These are phyloP conservation scores for Adelphocoris suturalis DNA, from an alignment of 2,888 invertebrate species.

Conservation along the genomic window DNA sequence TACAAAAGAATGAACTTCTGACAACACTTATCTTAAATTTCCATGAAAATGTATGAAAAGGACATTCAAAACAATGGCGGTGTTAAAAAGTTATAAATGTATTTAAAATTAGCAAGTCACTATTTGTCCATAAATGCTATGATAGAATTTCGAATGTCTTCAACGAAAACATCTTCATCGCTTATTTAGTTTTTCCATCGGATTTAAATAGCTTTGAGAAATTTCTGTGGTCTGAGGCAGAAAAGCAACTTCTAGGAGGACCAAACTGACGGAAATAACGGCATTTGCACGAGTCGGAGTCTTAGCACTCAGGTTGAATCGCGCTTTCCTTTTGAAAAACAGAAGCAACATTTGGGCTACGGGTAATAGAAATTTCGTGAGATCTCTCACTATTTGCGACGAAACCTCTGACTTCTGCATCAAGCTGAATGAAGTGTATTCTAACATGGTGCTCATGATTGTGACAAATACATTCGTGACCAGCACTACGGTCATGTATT, in stretches of 20 bases:
- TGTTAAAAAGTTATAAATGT: not conserved
- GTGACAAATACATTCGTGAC: not conserved
- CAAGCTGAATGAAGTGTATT: not conserved
- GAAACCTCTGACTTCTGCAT: not conserved
- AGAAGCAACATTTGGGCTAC: not conserved
- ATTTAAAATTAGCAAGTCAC: constrained; percentile 16
- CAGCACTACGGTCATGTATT: constrained; percentile 5
- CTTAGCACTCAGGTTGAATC: not conserved
- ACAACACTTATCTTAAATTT: too few relatives aligned
- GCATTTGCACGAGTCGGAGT: not conserved
- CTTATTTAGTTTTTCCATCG: not conserved
- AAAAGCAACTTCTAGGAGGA: too few relatives aligned
- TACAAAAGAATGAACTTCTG: too few relatives aligned
- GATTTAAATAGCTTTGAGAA: not conserved
- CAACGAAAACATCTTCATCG: not conserved
- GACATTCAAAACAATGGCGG: not conserved
- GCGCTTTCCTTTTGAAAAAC: not conserved
- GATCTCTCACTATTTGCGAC: not conserved
- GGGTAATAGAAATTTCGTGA: not conserved
- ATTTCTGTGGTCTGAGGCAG: not conserved
- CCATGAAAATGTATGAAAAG: not conserved
- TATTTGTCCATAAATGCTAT: not conserved
- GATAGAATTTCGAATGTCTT: not conserved
- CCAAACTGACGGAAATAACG: not conserved
- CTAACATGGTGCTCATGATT: not conserved